Percentiles rank a stretch among this genome's conserved stretches.
Conservation (phyloP, 2,888 invertebrate species). For the Pseudococcus viburni region DNA sequence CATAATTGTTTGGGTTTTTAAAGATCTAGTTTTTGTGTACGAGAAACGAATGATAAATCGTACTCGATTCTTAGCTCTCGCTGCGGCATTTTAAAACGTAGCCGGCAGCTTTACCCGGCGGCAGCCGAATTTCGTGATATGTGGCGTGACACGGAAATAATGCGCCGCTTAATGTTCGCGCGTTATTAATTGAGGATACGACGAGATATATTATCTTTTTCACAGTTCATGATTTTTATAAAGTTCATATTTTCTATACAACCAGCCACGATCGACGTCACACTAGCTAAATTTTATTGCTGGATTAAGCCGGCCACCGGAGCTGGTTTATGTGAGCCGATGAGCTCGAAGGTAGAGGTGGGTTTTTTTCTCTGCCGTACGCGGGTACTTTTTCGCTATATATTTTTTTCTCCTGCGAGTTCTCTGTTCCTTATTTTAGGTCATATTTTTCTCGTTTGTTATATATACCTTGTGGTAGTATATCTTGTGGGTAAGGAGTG, state of each 20-base stretch:
- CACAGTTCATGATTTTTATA: constrained; percentile 45
- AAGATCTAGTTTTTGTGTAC: not conserved
- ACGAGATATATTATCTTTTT: constrained; percentile 39
- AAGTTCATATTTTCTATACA: constrained; percentile 33
- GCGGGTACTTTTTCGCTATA: not conserved
- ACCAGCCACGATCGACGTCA: constrained; percentile 5
- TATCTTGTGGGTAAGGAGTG: not conserved
- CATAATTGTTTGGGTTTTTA: not conserved
- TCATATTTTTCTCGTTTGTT: constrained; percentile 22
- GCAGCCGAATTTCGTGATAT: not conserved
- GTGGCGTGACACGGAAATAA: constrained; percentile 42
- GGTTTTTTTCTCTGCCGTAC: too few relatives aligned
- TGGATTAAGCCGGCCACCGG: not conserved
- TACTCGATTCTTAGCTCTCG: not conserved
- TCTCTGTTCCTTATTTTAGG: not conserved
- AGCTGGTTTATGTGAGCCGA: not conserved
- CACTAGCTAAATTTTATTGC: constrained; percentile 19
- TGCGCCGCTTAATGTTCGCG: constrained; percentile 29
- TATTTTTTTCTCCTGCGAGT: not conserved
- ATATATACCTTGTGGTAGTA: not conserved
- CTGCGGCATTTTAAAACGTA: not conserved
- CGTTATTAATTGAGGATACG: constrained; percentile 48
- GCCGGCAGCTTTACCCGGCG: not conserved
- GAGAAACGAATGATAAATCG: constrained; percentile 20
- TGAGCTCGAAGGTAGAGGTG: too few relatives aligned